Percentiles rank a stretch among this genome's conserved stretches.
phyloP scores from a whole-genome alignment of 1,140 invertebrate genomes.

The Chymomyza costata region DNA sequence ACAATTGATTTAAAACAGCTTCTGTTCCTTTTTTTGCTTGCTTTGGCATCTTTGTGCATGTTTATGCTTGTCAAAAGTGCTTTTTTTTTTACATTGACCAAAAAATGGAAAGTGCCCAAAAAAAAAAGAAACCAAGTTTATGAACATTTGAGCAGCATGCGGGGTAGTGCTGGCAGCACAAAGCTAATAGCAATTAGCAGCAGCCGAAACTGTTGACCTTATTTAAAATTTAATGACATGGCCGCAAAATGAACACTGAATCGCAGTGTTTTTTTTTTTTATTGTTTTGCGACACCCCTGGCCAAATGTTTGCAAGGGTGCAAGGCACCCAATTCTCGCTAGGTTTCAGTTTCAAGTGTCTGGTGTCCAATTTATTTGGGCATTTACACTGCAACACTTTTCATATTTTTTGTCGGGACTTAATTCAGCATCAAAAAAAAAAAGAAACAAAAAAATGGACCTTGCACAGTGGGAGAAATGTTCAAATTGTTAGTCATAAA shows the following conservation, averaged over 20 bases:
- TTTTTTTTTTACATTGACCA: slow-evolving; percentile 49
- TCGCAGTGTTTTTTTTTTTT: too few relatives aligned
- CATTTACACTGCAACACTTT: too few relatives aligned
- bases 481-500: too few relatives aligned
- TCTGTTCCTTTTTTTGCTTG: slow-evolving; percentile 10
- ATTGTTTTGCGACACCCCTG: too few relatives aligned
- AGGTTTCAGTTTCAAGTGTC: too few relatives aligned
- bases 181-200: slow-evolving; percentile 59
- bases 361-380: too few relatives aligned
- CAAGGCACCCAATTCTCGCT: too few relatives aligned
- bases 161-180: neutral
- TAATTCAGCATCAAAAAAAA: too few relatives aligned
- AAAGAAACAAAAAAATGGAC: too few relatives aligned
- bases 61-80: slow-evolving; percentile 4
- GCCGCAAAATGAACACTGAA: slow-evolving; percentile 11
- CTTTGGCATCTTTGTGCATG: slow-evolving; percentile 24
- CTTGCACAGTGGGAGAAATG: too few relatives aligned
- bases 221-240: slow-evolving; percentile 54
- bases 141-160: slow-evolving; percentile 38
- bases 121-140: slow-evolving; percentile 27
- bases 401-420: too few relatives aligned
- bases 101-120: slow-evolving; percentile 29
- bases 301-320: too few relatives aligned
- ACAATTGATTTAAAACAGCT: slow-evolving; percentile 1
- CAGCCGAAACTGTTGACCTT: slow-evolving; percentile 42